Base-by-base conservation (phyloP, 2,797 vertebrate genomes). In the Atherinosoma microstoma region DNA sequence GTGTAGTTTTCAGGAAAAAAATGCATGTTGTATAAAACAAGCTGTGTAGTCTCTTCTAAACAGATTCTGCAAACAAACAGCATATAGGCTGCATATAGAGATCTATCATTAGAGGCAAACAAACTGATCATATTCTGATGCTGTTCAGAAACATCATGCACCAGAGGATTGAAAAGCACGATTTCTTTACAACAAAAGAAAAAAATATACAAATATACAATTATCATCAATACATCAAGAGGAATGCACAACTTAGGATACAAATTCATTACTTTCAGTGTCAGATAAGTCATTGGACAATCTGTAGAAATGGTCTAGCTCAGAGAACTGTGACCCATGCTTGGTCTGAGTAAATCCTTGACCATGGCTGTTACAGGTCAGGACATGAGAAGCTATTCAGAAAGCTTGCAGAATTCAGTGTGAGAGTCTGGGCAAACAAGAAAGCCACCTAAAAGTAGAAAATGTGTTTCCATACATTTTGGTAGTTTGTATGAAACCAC, bases 61-160 rank as follows among this genome's bases (percentile, higher is more conserved):
- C 32, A 59, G 29, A 67, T 58, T 67, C 42, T 36, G 16, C 29
- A 61, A 67, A 72, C 32, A 38, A 8, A 38, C 40, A 64, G 29
- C 36, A 3, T 45, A 65, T 27, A 27, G 24, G 24, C 2, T 27
- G 24, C 65, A 57, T 57, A 49, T 59, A 71, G 3, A 4, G 36
- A 73, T 78, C 68, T 64, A 20, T 20, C 8, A 47, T 47, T 47
- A 9, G 5, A 47, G 20, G 42, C 35, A 66, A 40, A n/a, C 45
- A 54, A 78, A 38, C 22, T 68, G 47, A 79, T 83, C 16, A 67
- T 59, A 71, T 81, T 87, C 77, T 77, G 71, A 84, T 75, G 83
- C 81, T 76, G 74, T 60, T 53, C 57, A 73, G 76, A 58, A 70
- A 72, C 60, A 75, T 80, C 32, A 71, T 53, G 12, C 74, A 62